These are phyloP conservation scores for Mactra quadrangularis DNA, from an alignment of 1,140 invertebrate genomes.

Conservation along the genomic window DNA sequence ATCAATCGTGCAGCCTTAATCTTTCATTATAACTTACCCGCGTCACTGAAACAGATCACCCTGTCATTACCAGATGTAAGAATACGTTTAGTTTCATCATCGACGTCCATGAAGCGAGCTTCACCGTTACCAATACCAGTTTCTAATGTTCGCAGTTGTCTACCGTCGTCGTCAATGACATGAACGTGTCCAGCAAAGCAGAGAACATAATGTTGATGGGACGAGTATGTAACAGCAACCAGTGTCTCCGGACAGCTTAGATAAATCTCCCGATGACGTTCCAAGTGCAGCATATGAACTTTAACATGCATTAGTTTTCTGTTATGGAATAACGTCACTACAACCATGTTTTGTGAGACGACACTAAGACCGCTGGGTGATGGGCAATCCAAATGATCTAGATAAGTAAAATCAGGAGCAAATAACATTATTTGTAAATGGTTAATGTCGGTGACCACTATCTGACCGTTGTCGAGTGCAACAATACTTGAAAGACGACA, in stretches of 20 bases:
- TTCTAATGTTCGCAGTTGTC: background rate
- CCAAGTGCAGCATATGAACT: slow-evolving; percentile 33
- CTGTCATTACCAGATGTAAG: slow-evolving; percentile 10
- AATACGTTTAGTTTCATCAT: slow-evolving; percentile 4
- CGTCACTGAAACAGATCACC: slow-evolving; percentile 23
- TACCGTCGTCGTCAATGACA: slow-evolving; percentile 34
- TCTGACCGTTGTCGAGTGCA: slow-evolving; percentile 36
- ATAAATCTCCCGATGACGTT: slow-evolving; percentile 9
- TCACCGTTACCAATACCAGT: slow-evolving; percentile 16
- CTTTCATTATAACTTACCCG: too few relatives aligned
- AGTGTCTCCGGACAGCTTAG: slow-evolving; percentile 27
- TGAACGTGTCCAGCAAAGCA: slow-evolving; percentile 40
- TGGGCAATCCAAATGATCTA: slow-evolving; percentile 38
- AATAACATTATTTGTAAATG: slow-evolving; percentile 52
- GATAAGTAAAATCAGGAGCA: slow-evolving; percentile 32
- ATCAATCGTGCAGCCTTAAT: too few relatives aligned
- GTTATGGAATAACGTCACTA: slow-evolving; percentile 42
- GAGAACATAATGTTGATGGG: slow-evolving; percentile 9
- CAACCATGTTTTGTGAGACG: slow-evolving; percentile 11
- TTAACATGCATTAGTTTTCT: slow-evolving; percentile 45
- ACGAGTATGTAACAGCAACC: slow-evolving; percentile 4
- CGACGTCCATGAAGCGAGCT: slow-evolving; percentile 24
- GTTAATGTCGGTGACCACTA: slow-evolving; percentile 44
- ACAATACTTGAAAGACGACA: slow-evolving; percentile 31
- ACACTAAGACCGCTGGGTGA: slow-evolving; percentile 23